Evolutionary conservation across 2,888 invertebrate genomes (phyloP), one percentile per base, ranked within the genome.

Genomic region (Hylaea fasciaria): DNA sequence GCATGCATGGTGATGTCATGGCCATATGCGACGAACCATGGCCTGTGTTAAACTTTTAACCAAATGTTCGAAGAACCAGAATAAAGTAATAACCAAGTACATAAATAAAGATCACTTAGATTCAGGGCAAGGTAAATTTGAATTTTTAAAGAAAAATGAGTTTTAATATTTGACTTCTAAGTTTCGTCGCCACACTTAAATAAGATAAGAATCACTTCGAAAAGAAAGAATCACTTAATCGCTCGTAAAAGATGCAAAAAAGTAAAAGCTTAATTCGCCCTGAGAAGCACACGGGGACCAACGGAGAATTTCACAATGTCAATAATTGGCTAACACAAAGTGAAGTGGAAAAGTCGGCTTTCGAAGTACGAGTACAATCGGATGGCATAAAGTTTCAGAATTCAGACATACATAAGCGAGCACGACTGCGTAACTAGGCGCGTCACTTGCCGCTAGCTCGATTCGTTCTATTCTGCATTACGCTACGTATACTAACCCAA

Each of bases 11-110:
- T 83, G 84, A 82, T 82, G 80, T 85, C 85, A 86, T 78, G 80
- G 75, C 82, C 85, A 82, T 78, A 76, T 82, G 83, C 76, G 75
- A 53, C 74, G 72, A 72, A 79, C 81, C 85, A 76, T 80, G 74
- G 65, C 76, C 69, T 73, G 74, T 68, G n/a, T n/a, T n/a, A n/a
- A n/a, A n/a, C n/a, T n/a, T 73, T 74, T 67, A 70, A 57, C 69
- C 67, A 73, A 75, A 77, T 73, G 73, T 76, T 70, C 69, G 29
- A 22, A 17, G 13, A 32, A 32, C 11, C 37, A 16, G 32, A 14
- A 17, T 14, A 40, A 12, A 11, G 10, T 32, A 12, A 11, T 8
- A 35, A n/a, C n/a, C n/a, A n/a, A n/a, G n/a, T n/a, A n/a, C n/a
- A n/a, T n/a, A n/a, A n/a, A n/a, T n/a, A n/a, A n/a, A n/a, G n/a